phyloP scores from a whole-genome alignment of 2,888 invertebrate species.

The Malacosoma neustria region DNA sequence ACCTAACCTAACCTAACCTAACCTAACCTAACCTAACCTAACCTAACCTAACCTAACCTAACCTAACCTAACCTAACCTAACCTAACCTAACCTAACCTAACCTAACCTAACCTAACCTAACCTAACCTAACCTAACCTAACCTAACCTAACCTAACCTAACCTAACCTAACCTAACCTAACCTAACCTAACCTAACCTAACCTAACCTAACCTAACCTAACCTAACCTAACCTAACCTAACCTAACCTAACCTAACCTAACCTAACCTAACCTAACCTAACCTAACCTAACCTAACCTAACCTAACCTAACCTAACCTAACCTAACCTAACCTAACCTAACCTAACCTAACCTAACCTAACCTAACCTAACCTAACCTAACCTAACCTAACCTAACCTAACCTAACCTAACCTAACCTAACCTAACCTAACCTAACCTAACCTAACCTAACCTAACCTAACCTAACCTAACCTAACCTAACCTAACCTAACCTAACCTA shows the following conservation, averaged over 20 bases:
- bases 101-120: slow-evolving; percentile 6
- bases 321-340: slow-evolving; percentile 10
- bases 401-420: slow-evolving; percentile 15
- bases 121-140: slow-evolving; percentile 4
- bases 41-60: background rate
- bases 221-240: slow-evolving; percentile 1
- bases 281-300: slow-evolving; percentile 1
- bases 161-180: slow-evolving; percentile 1
- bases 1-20: slow-evolving; percentile 4
- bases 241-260: slow-evolving; percentile 1
- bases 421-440: slow-evolving; percentile 20
- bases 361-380: slow-evolving; percentile 18
- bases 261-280: slow-evolving; percentile 1
- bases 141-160: slow-evolving; percentile 1
- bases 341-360: slow-evolving; percentile 14
- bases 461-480: slow-evolving; percentile 15
- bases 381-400: slow-evolving; percentile 12
- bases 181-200: slow-evolving; percentile 2
- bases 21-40: slow-evolving; percentile 1
- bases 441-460: slow-evolving; percentile 17
- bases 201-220: slow-evolving; percentile 1
- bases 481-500: slow-evolving; percentile 15
- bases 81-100: slow-evolving; percentile 1
- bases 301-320: slow-evolving; percentile 6
- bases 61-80: slow-evolving; percentile 1